A percentile compares a stretch with the other conserved stretches of the same genome.
Conservation (phyloP, 2,888 invertebrate genomes). For the Thecocarcelia acutangulata region DNA sequence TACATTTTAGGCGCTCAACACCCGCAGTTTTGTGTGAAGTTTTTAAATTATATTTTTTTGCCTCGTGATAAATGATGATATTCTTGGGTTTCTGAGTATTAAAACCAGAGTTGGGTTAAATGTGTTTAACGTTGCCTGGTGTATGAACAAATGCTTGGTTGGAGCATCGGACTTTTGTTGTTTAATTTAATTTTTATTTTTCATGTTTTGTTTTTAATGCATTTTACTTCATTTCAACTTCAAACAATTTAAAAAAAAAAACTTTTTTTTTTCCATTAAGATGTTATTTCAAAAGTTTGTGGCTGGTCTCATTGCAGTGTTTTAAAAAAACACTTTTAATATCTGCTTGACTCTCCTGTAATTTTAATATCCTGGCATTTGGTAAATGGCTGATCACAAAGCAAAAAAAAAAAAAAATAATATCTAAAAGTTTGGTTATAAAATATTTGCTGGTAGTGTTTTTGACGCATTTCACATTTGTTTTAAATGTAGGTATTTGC, state of each 20-base stretch:
- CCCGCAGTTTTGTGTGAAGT: slow-evolving; percentile 67
- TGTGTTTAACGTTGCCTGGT: slow-evolving; percentile 9
- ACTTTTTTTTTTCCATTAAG: background rate
- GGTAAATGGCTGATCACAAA: slow-evolving; percentile 6
- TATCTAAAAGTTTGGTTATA: slow-evolving; percentile 45
- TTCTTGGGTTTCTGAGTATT: slow-evolving; percentile 9
- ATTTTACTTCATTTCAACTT: slow-evolving; percentile 39
- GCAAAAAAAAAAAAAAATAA: slow-evolving; percentile 4
- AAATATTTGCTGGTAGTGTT: slow-evolving; percentile 54
- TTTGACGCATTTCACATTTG: slow-evolving; percentile 55
- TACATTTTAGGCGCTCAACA: slow-evolving; percentile 62
- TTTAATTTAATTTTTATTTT: slow-evolving; percentile 34
- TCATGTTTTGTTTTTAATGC: slow-evolving; percentile 19
- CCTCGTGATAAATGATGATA: slow-evolving; percentile 59
- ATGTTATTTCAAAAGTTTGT: background rate
- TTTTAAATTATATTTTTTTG: slow-evolving; percentile 57
- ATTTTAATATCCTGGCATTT: background rate
- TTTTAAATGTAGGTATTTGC: too few species aligned
- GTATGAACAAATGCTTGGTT: slow-evolving; percentile 41
- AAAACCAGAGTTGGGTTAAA: background rate
- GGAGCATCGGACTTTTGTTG: slow-evolving; percentile 14
- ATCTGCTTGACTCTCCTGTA: background rate
- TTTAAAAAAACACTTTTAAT: background rate
- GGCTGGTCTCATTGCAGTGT: background rate
- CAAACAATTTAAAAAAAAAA: slow-evolving; percentile 23